Conservation (phyloP, 2,888 invertebrate genomes). For the Cerastis rubricosa region DNA sequence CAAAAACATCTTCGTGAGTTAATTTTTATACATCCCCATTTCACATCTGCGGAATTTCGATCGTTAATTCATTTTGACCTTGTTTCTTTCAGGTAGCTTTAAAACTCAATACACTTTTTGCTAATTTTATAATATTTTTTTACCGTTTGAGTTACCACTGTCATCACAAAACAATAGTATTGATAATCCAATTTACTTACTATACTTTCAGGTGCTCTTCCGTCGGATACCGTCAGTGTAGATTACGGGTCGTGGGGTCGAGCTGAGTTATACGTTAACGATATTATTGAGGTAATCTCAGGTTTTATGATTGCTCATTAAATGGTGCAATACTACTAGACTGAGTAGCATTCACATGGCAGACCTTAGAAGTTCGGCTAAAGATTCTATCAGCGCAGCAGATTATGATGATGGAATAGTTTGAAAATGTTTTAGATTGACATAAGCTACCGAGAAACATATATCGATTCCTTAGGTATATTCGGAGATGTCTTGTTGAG, state of each 20-base stretch:
- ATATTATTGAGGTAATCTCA: conserved; percentile 91
- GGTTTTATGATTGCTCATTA: neutral
- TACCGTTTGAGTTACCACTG: neutral
- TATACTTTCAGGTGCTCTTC: conserved; percentile 88
- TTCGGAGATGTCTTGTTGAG: neutral
- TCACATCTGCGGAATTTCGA: neutral
- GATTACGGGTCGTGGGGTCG: conserved; percentile 92
- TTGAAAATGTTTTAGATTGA: neutral
- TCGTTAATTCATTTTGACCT: neutral
- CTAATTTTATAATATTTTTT: no score
- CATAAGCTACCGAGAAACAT: neutral
- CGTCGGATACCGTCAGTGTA: conserved; percentile 29
- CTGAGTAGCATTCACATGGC: neutral
- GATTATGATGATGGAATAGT: no score
- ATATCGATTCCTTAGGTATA: neutral
- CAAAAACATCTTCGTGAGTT: neutral
- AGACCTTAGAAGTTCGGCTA: neutral
- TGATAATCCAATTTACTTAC: conserved; percentile 10
- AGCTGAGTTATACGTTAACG: conserved; percentile 91
- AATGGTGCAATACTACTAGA: neutral
- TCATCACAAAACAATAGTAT: no score
- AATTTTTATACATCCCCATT: neutral
- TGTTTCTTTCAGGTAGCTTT: neutral
- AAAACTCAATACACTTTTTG: no score
- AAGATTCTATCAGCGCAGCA: neutral